Base-by-base conservation (phyloP, 2,113 vertebrate genomes). In the Prietella phreatophila region DNA sequence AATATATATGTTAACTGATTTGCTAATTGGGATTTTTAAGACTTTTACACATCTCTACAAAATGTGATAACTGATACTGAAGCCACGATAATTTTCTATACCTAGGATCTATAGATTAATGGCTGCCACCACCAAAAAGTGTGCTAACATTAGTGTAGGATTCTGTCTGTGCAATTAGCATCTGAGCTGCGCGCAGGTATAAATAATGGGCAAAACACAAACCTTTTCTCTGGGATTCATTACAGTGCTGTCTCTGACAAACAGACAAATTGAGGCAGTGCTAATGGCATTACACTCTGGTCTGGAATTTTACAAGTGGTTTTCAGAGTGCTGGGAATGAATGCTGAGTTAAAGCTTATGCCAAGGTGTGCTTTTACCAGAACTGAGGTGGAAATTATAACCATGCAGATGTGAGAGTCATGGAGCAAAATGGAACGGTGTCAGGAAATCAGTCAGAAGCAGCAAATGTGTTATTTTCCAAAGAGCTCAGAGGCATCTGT, bases 251-350 rank as follows among this genome's bases (percentile, higher is more conserved):
- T 33, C 33, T 63, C n/a, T 71, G 61, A 56, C 61, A 87, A 76
- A 80, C 14, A 90, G 81, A 42, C 47, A 56, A 65, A 83, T 85
- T 75, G 22, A 87, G 83, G 22, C 11, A 81, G 53, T n/a, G 47
- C 58, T 89, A 89, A 90, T 88, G 82, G 82, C 30, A 87, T 91
- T 65, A 92, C 84, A 86, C 50, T 86, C 6, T 19, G 63, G 82
- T 80, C 79, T 86, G 89, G 50, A 91, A 93, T 90, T 89, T 92
- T 85, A 88, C 91, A 58, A 80, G 88, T 30, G 50, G 33, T 60
- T 67, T 65, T 73, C 75, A 56, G 47, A 91, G 56, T 13, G 39
- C 89, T 30, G 10, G 27, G 84, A 27, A 76, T 67, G 86, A 10
- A 82, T 42, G 71, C 83, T 5, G 42, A 47, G 42, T 47, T 47